Percentiles rank a stretch among this genome's conserved stretches.
These are phyloP conservation scores for Acanthosepion pharaonis DNA, from an alignment of 2,888 invertebrate species.

Conservation along the genomic window DNA sequence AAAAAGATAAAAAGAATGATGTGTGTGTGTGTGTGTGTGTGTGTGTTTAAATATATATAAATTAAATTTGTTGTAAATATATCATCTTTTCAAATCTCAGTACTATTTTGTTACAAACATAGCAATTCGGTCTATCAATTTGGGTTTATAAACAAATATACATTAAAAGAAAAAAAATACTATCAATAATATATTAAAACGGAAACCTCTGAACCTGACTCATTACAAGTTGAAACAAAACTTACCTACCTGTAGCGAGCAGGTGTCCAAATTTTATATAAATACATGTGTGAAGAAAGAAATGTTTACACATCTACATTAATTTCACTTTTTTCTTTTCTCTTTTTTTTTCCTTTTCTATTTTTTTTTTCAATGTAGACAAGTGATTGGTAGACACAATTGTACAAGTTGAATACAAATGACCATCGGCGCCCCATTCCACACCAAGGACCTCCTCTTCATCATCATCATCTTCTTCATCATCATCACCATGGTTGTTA, in stretches of 20 bases:
- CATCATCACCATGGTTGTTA: neutral
- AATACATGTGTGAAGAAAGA: neutral
- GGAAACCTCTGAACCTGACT: too few species aligned
- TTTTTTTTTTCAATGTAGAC: neutral
- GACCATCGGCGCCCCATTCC: neutral
- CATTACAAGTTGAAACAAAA: neutral
- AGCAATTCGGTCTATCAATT: too few species aligned
- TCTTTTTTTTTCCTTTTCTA: neutral
- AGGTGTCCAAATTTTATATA: neutral
- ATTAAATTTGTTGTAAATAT: too few species aligned
- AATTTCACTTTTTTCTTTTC: neutral
- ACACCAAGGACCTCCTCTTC: neutral
- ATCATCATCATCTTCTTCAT: neutral
- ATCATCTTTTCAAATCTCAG: too few species aligned
- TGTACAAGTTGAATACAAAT: neutral
- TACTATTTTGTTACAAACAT: too few species aligned
- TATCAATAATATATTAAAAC: too few species aligned
- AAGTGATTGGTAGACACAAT: neutral
- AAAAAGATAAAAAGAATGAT: too few species aligned
- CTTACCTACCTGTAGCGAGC: neutral
- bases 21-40: too few species aligned
- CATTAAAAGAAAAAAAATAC: too few species aligned
- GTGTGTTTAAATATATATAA: too few species aligned
- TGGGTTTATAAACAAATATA: too few species aligned
- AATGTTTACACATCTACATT: neutral